Base-by-base conservation (phyloP, 2,888 invertebrate species). In the Sarcophaga variegata region DNA sequence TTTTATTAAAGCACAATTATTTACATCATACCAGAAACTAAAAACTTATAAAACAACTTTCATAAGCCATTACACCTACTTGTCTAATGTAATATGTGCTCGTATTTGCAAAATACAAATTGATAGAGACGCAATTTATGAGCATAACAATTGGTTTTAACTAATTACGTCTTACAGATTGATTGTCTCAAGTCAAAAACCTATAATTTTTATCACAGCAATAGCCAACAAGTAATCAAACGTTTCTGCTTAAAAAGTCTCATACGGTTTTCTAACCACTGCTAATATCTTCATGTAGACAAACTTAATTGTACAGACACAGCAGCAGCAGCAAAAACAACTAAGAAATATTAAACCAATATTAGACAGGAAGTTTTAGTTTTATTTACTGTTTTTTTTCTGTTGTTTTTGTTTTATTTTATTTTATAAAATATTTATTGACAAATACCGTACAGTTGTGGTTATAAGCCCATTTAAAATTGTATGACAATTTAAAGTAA, bases 31-130 rank as follows among this genome's bases (percentile, higher is more conserved):
- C 62, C 59, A 81, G 80, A 86, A 64, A 64, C 45, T 54, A 59
- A 14, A 60, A 20, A 45, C 14, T 54, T 54, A 70, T 27, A n/a
- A 81, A 84, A 84, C 84, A 81, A 84, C 83, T 87, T 87, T 84
- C 81, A 82, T 79, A 86, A 82, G 17, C 70, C 22, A 82, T 72
- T 82, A 82, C 84, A 72, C 84, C 84, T 81, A 84, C 84, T 81
- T 79, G n/a, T n/a, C 37, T 70, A 59, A 62, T 3, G 27, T 59
- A 63, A 77, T 54, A 54, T 17, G 12, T 4, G 59, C 20, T 54
- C 17, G 10, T 54, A 54, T 54, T 54, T 12, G 54, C 54, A 54
- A 54, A 54, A 54, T 54, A 54, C 54, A 14, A 54, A 54, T 54
- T 54, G 54, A 54, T 54, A 54, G 54, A 0, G 17, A 54, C 4